Percentiles rank a stretch among this genome's conserved stretches.
phyloP scores from a whole-genome alignment of 2,888 invertebrate genomes.

The Zygogramma bicolorata region DNA sequence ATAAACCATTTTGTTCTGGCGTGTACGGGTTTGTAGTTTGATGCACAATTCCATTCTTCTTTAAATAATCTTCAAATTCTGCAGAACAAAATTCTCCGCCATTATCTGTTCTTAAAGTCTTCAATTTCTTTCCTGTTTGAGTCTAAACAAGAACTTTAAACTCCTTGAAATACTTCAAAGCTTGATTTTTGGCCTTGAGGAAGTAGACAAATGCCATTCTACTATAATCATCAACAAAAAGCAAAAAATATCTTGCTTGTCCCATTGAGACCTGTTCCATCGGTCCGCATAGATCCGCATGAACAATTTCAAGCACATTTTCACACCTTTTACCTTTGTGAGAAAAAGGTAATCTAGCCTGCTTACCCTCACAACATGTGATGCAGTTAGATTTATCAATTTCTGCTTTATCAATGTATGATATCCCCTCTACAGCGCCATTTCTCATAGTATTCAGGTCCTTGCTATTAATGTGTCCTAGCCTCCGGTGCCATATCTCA shows the following conservation, averaged over 20 bases:
- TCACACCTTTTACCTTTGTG: constrained; percentile 17
- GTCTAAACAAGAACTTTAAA: constrained; percentile 38
- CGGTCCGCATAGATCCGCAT: constrained; percentile 33
- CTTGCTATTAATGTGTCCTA: constrained; percentile 36
- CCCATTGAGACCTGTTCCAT: constrained; percentile 1
- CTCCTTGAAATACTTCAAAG: constrained; percentile 31
- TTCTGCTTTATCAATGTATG: neutral
- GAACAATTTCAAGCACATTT: constrained; percentile 35
- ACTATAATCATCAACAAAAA: constrained; percentile 40
- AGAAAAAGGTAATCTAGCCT: constrained; percentile 50
- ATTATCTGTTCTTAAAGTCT: constrained; percentile 36
- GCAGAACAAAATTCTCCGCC: constrained; percentile 32
- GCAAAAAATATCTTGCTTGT: constrained; percentile 18
- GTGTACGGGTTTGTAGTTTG: constrained; percentile 12
- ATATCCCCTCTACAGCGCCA: constrained; percentile 11
- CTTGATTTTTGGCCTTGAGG: constrained; percentile 17
- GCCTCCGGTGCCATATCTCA: constrained; percentile 43
- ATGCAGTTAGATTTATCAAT: constrained; percentile 9
- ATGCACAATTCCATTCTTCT: constrained; percentile 18
- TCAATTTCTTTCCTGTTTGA: constrained; percentile 31
- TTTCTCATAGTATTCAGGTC: constrained; percentile 34
- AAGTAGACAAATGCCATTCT: constrained; percentile 16
- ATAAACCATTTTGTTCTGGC: constrained; percentile 53
- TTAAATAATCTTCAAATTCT: constrained; percentile 9
- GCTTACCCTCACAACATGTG: constrained; percentile 20